These are phyloP conservation scores for Polyommatus icarus DNA, from an alignment of 2,888 invertebrate genomes.

Conservation along the genomic window DNA sequence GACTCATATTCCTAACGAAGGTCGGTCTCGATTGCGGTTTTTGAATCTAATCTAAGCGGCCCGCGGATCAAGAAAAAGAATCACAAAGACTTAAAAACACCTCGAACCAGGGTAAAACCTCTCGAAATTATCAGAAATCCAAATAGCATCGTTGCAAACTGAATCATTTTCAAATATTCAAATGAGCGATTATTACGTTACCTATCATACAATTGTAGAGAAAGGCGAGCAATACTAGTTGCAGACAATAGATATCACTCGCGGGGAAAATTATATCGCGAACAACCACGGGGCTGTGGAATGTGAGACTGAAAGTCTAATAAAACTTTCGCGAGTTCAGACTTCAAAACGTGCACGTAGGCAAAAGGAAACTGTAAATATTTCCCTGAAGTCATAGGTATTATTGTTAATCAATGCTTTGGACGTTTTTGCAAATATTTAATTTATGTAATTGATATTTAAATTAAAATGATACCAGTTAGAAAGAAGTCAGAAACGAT, in stretches of 20 bases:
- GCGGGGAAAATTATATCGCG: not conserved
- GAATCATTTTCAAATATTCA: not conserved
- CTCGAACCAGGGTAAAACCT: not conserved
- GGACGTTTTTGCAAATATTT: no score
- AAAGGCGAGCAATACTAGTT: not conserved
- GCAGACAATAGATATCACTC: not conserved
- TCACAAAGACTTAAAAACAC: not conserved
- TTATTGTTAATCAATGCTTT: no score
- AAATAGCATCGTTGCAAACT: not conserved
- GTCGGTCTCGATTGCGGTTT: slow-evolving; percentile 34
- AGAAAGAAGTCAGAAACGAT: no score
- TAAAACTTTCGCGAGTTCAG: not conserved
- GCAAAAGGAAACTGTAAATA: not conserved
- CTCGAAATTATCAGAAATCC: not conserved
- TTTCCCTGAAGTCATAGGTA: not conserved
- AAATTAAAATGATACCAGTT: no score
- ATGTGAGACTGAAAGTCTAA: not conserved
- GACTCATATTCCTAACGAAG: slow-evolving; percentile 38
- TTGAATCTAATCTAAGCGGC: not conserved
- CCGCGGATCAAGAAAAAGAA: not conserved
- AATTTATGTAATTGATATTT: no score
- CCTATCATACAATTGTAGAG: not conserved
- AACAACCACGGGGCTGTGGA: not conserved
- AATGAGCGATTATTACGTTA: not conserved
- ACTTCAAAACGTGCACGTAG: not conserved